Evolutionary conservation across 2,113 vertebrate genomes (phyloP), one percentile per base, ranked within the genome.

Genomic region (Zingel zingel): DNA sequence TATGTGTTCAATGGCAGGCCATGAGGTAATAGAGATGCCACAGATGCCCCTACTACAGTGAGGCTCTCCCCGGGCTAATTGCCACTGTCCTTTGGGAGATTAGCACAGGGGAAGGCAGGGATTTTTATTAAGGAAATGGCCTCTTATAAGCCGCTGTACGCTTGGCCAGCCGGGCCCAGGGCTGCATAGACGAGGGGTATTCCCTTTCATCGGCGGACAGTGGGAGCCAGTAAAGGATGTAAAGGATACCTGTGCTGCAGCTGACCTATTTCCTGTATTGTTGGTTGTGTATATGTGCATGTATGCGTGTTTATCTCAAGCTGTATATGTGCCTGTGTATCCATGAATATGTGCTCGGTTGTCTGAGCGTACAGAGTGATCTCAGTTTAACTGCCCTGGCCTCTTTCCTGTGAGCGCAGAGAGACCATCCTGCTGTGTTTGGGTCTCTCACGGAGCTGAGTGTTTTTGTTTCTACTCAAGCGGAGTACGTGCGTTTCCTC

Each of bases 381-480:
- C 80, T 71, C 62, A 36, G 66, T 73, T 62, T 75, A 73, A 64
- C 77, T 56, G 61, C 6, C 12, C 50, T 18, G 87, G 86, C 86
- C 86, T 81, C 88, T 79, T 87, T 92, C 86, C 91, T 85, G 83
- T 87, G 91, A 79, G 83, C 15, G 79, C 86, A 25, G 12, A 30
- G 79, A 78, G 72, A 56, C 81, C 57, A 9, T 58, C 76, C 74
- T 67, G 62, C 83, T 78, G 82, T 23, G 85, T 59, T 65, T 51
- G 82, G 67, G 74, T 71, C 80, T 82, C 85, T 85, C 8, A 21
- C 18, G 1, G 53, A 80, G 76, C 69, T 59, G 64, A 16, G 5
- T 94, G 91, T 94, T 95, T 92, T 86, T 33, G 27, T 92, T 92
- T 91, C 92, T 81, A 81, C 59, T 88, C 83, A 68, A 89, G 91